These are phyloP conservation scores for Heliocidaris erythrogramma DNA, from an alignment of 35 echinoderm and acorn worm genomes.

Conservation along the genomic window DNA sequence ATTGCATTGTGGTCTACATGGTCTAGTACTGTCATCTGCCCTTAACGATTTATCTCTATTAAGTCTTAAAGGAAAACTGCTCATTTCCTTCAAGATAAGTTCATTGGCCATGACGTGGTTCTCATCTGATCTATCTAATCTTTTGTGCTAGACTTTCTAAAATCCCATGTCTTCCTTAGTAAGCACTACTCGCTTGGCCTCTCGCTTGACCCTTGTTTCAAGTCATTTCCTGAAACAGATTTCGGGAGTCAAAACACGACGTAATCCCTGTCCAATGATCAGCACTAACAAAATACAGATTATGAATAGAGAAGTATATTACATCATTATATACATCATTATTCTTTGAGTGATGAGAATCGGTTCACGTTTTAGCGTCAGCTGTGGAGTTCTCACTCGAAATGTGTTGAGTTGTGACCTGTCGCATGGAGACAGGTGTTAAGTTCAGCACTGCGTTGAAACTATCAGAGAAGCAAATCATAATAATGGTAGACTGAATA, in stretches of 20 bases:
- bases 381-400: not conserved
- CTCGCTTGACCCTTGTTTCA: not conserved
- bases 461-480: not conserved
- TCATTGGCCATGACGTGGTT: not conserved
- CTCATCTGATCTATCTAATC: not conserved
- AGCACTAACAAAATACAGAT: not conserved
- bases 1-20: not conserved
- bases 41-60: not conserved
- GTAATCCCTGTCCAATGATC: not conserved
- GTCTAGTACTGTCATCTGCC: not conserved
- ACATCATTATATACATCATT: not conserved
- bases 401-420: constrained; percentile 16
- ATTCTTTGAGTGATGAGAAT: not conserved
- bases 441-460: not conserved
- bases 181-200: not conserved
- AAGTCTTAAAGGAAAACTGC: not conserved
- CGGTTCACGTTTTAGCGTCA: not conserved
- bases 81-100: not conserved
- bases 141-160: not conserved
- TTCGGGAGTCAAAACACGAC: not conserved
- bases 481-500: not conserved
- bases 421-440: not conserved
- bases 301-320: not conserved
- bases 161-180: not conserved
- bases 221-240: not conserved